phyloP scores from a whole-genome alignment of 2,797 vertebrate genomes.

The Pterois miles region DNA sequence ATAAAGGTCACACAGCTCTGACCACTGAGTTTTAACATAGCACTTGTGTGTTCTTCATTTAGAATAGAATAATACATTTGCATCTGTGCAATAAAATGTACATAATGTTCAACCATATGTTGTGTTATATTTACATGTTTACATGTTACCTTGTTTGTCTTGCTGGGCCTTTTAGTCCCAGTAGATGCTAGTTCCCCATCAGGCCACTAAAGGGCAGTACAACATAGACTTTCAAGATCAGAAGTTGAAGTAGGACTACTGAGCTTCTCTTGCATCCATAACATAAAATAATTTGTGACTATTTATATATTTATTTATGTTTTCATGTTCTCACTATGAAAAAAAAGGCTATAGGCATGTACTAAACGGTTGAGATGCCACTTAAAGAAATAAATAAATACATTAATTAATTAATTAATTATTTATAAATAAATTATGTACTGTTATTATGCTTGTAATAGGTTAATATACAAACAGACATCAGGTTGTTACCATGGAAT shows the following conservation, averaged over 20 bases:
- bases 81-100: not conserved
- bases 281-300: not conserved
- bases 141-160: not conserved
- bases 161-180: not conserved
- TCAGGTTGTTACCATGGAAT: no score
- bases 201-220: conserved; percentile 61
- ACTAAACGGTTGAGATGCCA: no score
- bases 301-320: not conserved
- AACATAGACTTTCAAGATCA: conserved; percentile 22
- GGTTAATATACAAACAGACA: no score
- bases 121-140: not conserved
- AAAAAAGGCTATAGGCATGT: not conserved
- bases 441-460: no score
- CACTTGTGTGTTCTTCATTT: not conserved
- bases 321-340: no score
- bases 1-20: not conserved
- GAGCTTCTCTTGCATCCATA: not conserved
- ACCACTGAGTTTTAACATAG: not conserved
- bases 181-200: conserved; percentile 16
- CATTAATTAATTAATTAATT: no score
- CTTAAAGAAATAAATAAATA: no score
- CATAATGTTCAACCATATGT: not conserved
- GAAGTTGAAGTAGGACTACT: not conserved
- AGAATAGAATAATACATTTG: not conserved
- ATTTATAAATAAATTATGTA: no score